Conservation (phyloP, 2,888 invertebrate genomes). For the Cataglyphis cursor region DNA sequence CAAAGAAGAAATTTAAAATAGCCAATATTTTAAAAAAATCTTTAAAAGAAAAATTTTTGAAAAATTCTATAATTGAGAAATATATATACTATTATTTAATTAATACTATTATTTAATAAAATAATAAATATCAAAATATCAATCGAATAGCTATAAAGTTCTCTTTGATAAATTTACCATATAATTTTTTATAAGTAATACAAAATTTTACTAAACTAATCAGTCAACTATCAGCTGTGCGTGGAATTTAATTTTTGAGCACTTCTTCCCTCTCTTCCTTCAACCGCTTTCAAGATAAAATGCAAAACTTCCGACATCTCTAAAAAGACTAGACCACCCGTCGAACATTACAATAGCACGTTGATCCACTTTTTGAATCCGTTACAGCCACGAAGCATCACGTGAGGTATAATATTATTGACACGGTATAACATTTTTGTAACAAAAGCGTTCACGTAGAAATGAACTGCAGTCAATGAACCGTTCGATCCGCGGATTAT, state of each 20-base stretch:
- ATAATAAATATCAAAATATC: not conserved
- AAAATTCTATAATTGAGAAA: not conserved
- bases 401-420: conserved; percentile 16
- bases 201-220: not conserved
- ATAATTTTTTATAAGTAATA: not conserved
- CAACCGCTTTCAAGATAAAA: not conserved
- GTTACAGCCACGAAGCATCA: conserved; percentile 22
- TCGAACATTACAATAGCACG: conserved; percentile 4
- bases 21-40: not conserved
- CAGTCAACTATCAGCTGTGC: no score
- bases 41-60: not conserved
- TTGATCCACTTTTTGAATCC: not conserved
- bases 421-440: conserved; percentile 41
- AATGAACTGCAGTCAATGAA: conserved; percentile 38
- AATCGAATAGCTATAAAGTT: not conserved
- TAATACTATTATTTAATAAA: not conserved
- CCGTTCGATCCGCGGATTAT: conserved; percentile 36
- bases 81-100: not conserved
- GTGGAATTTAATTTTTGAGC: conserved; percentile 3
- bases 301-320: conserved; percentile 7
- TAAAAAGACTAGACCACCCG: conserved; percentile 14
- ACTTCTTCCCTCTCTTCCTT: not conserved
- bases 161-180: not conserved
- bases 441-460: conserved; percentile 11
- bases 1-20: not conserved